Evolutionary conservation across 2,797 vertebrate genomes (phyloP), one percentile per base, ranked within the genome.

Genomic region (Pristis pectinata): DNA sequence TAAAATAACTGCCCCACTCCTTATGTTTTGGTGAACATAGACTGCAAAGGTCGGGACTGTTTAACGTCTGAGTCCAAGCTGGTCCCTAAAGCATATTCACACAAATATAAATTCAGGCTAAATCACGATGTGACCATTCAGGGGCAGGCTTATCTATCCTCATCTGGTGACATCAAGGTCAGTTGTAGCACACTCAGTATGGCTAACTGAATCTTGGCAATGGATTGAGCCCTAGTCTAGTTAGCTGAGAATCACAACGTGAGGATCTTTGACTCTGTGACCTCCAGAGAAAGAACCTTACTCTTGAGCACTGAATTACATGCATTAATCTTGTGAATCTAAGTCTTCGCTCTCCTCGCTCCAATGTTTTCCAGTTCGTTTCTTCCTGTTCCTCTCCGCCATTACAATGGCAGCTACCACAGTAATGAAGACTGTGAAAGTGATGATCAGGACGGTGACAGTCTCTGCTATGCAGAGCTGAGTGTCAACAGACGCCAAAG

Each of bases 381-480:
- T 97, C 96, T 97, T 98, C 95, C 97, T 96, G 95, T 97, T 98
- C 96, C 97, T 97, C 96, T 98, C 97, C 0, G 97, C 97, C 97
- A 97, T 97, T 72, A 98, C 95, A 95, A 98, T 96, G 95, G 98
- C 97, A 0, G 97, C 97, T 95, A 98, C 96, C 94, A 98, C 97
- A 0, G 98, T 98, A 41, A 97, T 96, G 37, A 97, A 94, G 94
- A 98, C 97, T 0, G 98, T 98, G 94, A 97, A 64, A 1, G 97
- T 97, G 94, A 98, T 98, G 95, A 98, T 96, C 67, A 98, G 97
- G 91, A 98, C 98, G 0, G 98, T 98, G 94, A 97, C 97, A 0
- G 97, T 98, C 96, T 98, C 98, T 0, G 97, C 98, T 5, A 97
- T 95, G 95, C 98, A 98, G 95, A 98, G 96, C 96, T 97, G 96